These are phyloP conservation scores for Meleagris gallopavo DNA, from an alignment of 2,113 vertebrate genomes.

Conservation along the genomic window DNA sequence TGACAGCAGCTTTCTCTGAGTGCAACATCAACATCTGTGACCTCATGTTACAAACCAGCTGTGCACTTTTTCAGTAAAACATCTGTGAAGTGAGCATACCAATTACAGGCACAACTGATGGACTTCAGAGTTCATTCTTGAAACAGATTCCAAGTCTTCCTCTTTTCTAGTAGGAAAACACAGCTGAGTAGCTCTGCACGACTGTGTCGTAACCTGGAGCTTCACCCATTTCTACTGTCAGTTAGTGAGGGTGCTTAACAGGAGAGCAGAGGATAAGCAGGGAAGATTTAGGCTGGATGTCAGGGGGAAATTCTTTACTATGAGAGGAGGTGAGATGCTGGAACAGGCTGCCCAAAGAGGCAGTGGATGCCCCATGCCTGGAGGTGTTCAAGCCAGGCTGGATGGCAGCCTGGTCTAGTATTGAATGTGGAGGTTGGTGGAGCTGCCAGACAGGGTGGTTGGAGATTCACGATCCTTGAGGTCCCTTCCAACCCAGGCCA, in stretches of 20 bases:
- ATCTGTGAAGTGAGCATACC: neutral
- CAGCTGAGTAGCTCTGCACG: rapidly evolving
- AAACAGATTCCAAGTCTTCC: neutral
- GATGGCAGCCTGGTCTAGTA: too few species aligned
- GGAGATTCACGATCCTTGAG: too few species aligned
- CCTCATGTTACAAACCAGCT: conserved; percentile 42
- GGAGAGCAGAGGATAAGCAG: neutral
- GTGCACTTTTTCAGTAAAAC: neutral
- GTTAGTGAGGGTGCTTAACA: neutral
- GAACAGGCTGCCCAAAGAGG: too few species aligned
- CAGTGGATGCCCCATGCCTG: too few species aligned
- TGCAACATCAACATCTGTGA: neutral
- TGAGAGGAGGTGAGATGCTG: too few species aligned
- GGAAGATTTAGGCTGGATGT: too few species aligned
- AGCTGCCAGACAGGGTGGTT: too few species aligned
- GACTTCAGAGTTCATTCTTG: neutral
- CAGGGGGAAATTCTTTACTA: too few species aligned
- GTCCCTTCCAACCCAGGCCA: too few species aligned
- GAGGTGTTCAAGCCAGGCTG: too few species aligned
- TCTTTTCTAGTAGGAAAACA: neutral
- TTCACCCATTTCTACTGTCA: neutral
- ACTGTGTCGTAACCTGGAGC: neutral
- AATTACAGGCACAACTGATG: rapidly evolving
- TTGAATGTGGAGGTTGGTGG: too few species aligned
- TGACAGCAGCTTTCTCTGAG: neutral